phyloP scores from a whole-genome alignment of 2,888 invertebrate species.

The Cheilosia variabilis region DNA sequence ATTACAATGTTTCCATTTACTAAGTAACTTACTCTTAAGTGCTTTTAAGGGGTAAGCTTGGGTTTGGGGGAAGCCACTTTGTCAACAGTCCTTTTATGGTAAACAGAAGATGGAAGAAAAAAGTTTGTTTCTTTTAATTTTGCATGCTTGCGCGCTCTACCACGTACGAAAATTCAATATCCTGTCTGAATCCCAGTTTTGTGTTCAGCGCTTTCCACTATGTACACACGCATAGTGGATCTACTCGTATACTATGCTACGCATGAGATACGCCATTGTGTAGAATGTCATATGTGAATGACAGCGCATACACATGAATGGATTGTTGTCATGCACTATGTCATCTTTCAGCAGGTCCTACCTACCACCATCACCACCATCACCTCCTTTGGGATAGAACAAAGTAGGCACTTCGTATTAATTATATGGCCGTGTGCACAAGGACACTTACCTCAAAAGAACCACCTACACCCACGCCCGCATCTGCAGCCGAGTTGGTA shows the following conservation, averaged over 20 bases:
- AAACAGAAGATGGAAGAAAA: constrained; percentile 34
- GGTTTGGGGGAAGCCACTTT: constrained; percentile 55
- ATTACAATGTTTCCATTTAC: constrained; percentile 56
- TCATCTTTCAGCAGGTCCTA: constrained; percentile 49
- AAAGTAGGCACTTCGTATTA: constrained; percentile 75
- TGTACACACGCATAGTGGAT: constrained; percentile 6
- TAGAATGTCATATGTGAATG: constrained; percentile 52
- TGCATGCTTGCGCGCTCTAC: constrained; percentile 65
- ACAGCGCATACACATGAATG: constrained; percentile 44
- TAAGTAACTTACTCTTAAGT: constrained; percentile 69
- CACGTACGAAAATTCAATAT: constrained; percentile 71
- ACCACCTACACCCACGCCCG: constrained; percentile 8
- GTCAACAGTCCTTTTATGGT: constrained; percentile 63
- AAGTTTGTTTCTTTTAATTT: constrained; percentile 40
- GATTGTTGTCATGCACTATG: constrained; percentile 70
- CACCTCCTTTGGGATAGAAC: constrained; percentile 58
- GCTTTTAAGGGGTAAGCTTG: constrained; percentile 68
- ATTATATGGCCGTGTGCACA: constrained; percentile 75
- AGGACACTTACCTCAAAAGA: constrained; percentile 75
- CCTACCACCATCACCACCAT: background rate
- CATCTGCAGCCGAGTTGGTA: constrained; percentile 31
- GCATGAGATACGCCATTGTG: constrained; percentile 67
- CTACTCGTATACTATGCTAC: constrained; percentile 38
- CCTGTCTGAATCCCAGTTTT: constrained; percentile 50
- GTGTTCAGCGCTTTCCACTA: background rate